Evolutionary conservation across 2,888 invertebrate species (phyloP), one percentile per base, ranked within the genome.

Genomic region (Cremastinae sp.): DNA sequence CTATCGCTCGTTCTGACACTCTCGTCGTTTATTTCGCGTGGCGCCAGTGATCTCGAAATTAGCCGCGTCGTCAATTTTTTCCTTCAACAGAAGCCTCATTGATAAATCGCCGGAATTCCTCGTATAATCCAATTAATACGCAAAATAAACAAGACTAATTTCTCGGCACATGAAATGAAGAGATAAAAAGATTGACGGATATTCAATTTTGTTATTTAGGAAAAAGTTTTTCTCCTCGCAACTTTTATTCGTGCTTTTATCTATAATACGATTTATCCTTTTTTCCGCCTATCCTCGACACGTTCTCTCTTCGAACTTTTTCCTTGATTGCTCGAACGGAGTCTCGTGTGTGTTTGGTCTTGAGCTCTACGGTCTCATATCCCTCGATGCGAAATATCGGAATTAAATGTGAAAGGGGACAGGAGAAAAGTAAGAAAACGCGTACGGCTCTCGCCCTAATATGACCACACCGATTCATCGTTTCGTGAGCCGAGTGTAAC

Each of bases 251-350:
- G 16, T 2, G 7, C 14, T 8, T 39, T 28, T 8, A 9, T 8
- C 5, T 12, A 1, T 16, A 9, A 16, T 18, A 5, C 10, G 4
- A 28, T 59, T 16, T 28, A 28, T 28, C 5, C 5, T 3, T 28
- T 28, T 28, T 28, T 5, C 5, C 2, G 28, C 28, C 28, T 28
- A 28, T 28, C 28, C 28, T n/a, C 28, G 28, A 5, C 28, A 35
- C 62, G 56, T 49, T 43, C n/a, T 58, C 18, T 45, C 14, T 71
- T 56, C 56, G 41, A 2, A 22, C 49, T 62, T 68, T 56, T 49
- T 66, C 20, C 49, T 43, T 62, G 75, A 75, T 75, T 56, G 56
- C 75, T 9, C 66, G 12, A 49, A 47, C 61, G 61, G 61, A 56
- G 61, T 51, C 41, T 47, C 12, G 39, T 64, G 49, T 22, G 55